Conservation (phyloP, 1,140 invertebrate species). For the Kradibia gibbosae region DNA sequence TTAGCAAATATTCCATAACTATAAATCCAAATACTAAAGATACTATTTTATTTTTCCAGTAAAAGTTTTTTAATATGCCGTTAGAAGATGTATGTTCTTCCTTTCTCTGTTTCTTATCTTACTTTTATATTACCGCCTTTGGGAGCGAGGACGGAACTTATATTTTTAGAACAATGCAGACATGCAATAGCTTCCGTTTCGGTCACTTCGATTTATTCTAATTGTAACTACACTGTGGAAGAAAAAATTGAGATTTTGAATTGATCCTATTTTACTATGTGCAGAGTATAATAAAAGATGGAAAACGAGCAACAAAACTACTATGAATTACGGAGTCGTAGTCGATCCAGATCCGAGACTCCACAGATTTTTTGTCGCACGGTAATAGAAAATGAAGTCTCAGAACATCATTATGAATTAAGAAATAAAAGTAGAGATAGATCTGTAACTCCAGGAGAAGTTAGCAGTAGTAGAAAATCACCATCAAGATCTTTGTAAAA, state of each 20-base stretch:
- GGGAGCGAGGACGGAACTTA: constrained; percentile 8
- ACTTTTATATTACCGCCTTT: constrained; percentile 25
- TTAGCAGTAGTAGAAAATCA: constrained; percentile 60
- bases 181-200: not conserved
- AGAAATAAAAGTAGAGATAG: constrained; percentile 64
- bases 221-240: not conserved
- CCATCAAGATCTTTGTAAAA: constrained; percentile 60
- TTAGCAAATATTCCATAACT: too few relatives aligned
- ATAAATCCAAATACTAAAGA: too few relatives aligned
- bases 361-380: constrained; percentile 59
- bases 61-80: not conserved
- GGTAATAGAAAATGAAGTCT: constrained; percentile 55
- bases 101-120: not conserved
- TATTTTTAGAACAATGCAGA: constrained; percentile 34
- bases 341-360: constrained; percentile 68
- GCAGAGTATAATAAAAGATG: constrained; percentile 56
- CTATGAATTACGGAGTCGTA: constrained; percentile 67
- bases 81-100: not conserved
- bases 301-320: constrained; percentile 63
- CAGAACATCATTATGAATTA: constrained; percentile 65
- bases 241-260: not conserved
- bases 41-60: not conserved
- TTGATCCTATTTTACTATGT: not conserved
- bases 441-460: constrained; percentile 66
- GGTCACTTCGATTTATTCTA: not conserved